Evolutionary conservation across 2,113 vertebrate species (phyloP).

Genomic region (Lathamus discolor): DNA sequence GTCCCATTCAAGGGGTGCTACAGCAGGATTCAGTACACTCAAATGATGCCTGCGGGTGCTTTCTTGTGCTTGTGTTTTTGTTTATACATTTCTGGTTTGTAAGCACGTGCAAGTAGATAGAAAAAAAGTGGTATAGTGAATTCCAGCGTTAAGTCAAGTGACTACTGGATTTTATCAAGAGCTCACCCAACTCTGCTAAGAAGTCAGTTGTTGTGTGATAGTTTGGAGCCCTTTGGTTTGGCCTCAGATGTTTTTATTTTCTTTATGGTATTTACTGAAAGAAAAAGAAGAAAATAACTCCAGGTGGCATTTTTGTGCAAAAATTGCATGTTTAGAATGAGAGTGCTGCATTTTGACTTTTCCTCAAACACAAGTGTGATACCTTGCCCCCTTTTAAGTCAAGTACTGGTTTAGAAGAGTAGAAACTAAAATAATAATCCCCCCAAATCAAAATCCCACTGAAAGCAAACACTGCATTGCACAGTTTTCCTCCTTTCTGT

Average conservation of each 20-base stretch:
- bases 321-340: neutral
- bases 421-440: neutral
- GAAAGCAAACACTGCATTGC: neutral
- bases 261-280: neutral
- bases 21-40: neutral
- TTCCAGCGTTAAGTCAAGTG: conserved; percentile 7
- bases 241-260: neutral
- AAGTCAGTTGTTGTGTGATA: neutral
- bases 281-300: neutral
- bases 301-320: neutral
- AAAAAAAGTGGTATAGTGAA: neutral
- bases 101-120: neutral
- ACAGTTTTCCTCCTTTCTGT: neutral
- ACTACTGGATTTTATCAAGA: neutral
- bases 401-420: neutral
- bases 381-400: neutral
- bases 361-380: neutral
- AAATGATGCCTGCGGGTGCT: neutral
- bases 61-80: neutral
- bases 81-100: neutral
- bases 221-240: conserved; percentile 14
- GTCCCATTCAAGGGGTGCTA: neutral
- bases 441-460: neutral
- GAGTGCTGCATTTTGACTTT: neutral
- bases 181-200: neutral